Conservation (phyloP, 2,797 vertebrate species). For the Acanthiza pusilla region DNA sequence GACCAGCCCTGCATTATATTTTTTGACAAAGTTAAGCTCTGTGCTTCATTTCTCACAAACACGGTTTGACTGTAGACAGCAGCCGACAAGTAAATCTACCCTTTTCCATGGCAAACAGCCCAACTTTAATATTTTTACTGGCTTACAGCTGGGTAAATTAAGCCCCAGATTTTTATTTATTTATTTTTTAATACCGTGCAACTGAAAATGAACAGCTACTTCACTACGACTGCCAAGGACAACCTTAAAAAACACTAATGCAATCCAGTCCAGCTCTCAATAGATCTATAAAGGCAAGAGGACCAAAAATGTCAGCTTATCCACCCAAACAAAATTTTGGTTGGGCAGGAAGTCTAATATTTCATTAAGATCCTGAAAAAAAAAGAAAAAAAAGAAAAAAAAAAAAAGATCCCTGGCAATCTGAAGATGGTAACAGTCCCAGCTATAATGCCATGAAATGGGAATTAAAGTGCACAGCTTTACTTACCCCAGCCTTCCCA, state of each 20-base stretch:
- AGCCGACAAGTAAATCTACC: constrained; percentile 56
- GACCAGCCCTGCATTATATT: not conserved
- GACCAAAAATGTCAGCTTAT: constrained; percentile 59
- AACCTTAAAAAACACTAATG: constrained; percentile 62
- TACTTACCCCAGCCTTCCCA: constrained; percentile 87
- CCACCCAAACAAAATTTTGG: constrained; percentile 65
- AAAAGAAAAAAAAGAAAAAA: not conserved
- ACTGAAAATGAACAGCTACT: constrained; percentile 72
- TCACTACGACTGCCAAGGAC: constrained; percentile 49
- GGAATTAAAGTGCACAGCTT: constrained; percentile 4
- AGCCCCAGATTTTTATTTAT: constrained; percentile 55
- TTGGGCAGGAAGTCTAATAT: constrained; percentile 56
- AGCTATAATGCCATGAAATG: not conserved
- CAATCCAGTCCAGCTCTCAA: constrained; percentile 62
- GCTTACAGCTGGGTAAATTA: constrained; percentile 63
- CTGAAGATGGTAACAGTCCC: constrained; percentile 1
- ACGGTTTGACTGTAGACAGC: constrained; percentile 53
- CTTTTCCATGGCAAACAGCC: constrained; percentile 60
- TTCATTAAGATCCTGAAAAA: not conserved
- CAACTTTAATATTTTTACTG: constrained; percentile 70
- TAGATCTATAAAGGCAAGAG: constrained; percentile 54
- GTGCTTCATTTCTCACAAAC: constrained; percentile 54
- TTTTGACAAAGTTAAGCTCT: constrained; percentile 53
- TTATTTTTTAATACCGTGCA: constrained; percentile 65
- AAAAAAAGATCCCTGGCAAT: not conserved